Evolutionary conservation across 2,888 invertebrate genomes (phyloP).

Genomic region (Dasypolia templi): DNA sequence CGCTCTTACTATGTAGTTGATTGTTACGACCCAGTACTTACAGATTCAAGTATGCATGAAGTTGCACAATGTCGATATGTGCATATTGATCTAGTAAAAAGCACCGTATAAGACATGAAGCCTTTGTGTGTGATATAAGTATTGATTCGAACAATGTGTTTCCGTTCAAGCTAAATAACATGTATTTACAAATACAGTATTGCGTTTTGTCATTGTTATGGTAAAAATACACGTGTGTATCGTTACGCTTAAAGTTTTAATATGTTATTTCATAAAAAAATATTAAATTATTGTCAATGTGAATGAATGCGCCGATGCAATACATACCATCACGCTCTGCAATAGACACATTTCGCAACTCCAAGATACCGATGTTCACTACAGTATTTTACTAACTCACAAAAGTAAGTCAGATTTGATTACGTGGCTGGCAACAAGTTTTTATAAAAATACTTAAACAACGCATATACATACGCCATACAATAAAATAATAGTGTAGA

Average conservation of each 20-base stretch:
- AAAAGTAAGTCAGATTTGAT: conserved; percentile 63
- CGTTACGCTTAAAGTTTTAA: conserved; percentile 72
- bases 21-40: conserved; percentile 80
- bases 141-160: conserved; percentile 64
- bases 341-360: conserved; percentile 55
- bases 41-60: conserved; percentile 85
- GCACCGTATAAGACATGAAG: conserved; percentile 81
- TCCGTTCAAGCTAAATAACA: conserved; percentile 67
- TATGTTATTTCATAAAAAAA: conserved; percentile 67
- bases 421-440: conserved; percentile 43
- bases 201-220: conserved; percentile 71
- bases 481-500: conserved; percentile 52
- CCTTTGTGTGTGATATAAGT: conserved; percentile 79
- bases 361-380: conserved; percentile 62
- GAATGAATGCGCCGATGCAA: conserved; percentile 74
- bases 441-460: conserved; percentile 30
- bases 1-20: conserved; percentile 83
- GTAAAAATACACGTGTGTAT: conserved; percentile 74
- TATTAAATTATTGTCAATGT: conserved; percentile 71
- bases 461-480: conserved; percentile 45
- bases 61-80: conserved; percentile 84
- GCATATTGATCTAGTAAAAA: conserved; percentile 82
- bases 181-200: conserved; percentile 65
- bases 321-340: conserved; percentile 65
- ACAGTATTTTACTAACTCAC: conserved; percentile 43